Evolutionary conservation across 2,113 vertebrate species (phyloP), one percentile per base, ranked within the genome.

Genomic region (Pleuronectes platessa): DNA sequence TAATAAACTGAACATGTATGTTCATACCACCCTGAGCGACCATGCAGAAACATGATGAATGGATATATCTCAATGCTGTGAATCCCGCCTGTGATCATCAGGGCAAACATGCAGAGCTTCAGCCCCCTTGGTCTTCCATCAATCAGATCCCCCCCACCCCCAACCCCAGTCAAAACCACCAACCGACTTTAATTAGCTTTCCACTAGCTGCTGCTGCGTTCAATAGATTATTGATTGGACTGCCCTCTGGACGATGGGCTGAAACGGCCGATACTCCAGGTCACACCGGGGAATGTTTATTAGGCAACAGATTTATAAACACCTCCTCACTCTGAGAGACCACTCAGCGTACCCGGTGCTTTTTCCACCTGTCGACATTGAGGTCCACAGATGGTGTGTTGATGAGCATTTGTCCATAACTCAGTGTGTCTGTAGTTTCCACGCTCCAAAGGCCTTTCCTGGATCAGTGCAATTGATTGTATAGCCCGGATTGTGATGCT

Each of bases 121-220:
- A 42, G 40, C 47, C 47, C 27, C 6, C 6, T 55, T 54, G 12
- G 27, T 31, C n/a, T 24, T 13, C 20, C n/a, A n/a, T 59, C 9
- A 11, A 23, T 45, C 49, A 37, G 49, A n/a, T 42, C 49, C 5
- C n/a, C 12, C 23, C 9, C 24, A 18, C 17, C 13, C 23, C 9
- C 24, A 18, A 40, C 18, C 31, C 37, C 37, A 20, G 61, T 65
- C n/a, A 49, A 24, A 69, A 58, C 53, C 6, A 55, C 55, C 56
- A 63, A 71, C 63, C 53, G 10, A 53, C 45, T 79, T 84, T 89
- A 89, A 91, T 88, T 84, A 90, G 82, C 85, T 91, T 92, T 92
- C 85, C 92, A 90, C 78, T 56, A 82, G 81, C 56, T 64, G 56
- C 77, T 82, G 71, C 58, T 73, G 7, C 20, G 65, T 49, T 91